Evolutionary conservation across 1,140 invertebrate species (phyloP).

Genomic region (Antheraea mylitta): DNA sequence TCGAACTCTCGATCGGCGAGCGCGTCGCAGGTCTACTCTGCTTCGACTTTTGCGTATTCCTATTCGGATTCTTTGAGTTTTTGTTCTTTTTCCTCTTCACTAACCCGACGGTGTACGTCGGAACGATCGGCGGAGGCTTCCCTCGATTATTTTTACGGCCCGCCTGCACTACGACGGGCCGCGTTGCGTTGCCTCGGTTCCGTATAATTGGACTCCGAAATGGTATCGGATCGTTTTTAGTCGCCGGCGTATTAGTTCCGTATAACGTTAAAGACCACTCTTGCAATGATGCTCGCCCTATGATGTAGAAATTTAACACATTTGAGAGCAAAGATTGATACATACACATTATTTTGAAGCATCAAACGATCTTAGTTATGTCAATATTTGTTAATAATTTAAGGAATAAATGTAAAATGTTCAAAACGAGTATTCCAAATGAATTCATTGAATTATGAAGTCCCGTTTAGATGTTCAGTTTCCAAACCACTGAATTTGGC

Average conservation of each 20-base stretch:
- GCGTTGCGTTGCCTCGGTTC: constrained; percentile 80
- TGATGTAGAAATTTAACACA: constrained; percentile 43
- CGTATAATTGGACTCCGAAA: constrained; percentile 78
- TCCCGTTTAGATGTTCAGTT: constrained; percentile 1
- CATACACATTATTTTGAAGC: background rate
- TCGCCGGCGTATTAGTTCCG: constrained; percentile 88
- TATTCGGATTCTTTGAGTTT: constrained; percentile 80
- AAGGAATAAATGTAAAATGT: background rate
- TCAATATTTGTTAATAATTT: background rate
- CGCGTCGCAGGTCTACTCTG: constrained; percentile 62
- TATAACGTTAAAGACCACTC: constrained; percentile 95
- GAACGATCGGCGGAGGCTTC: constrained; percentile 74
- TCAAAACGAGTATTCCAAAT: background rate
- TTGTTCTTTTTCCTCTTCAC: constrained; percentile 78
- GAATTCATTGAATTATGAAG: constrained; percentile 1
- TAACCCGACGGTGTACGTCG: constrained; percentile 73
- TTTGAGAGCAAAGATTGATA: background rate
- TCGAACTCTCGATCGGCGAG: constrained; percentile 57
- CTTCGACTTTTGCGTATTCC: constrained; percentile 73
- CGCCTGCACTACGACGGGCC: constrained; percentile 67
- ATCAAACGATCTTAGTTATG: background rate
- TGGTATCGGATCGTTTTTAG: constrained; percentile 82
- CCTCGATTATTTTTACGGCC: constrained; percentile 67
- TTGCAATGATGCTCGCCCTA: constrained; percentile 92
- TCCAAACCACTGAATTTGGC: constrained; percentile 15